Percentiles rank a stretch among this genome's conserved stretches.
Conservation (phyloP, 2,888 invertebrate species). For the Galerucella calmariensis region DNA sequence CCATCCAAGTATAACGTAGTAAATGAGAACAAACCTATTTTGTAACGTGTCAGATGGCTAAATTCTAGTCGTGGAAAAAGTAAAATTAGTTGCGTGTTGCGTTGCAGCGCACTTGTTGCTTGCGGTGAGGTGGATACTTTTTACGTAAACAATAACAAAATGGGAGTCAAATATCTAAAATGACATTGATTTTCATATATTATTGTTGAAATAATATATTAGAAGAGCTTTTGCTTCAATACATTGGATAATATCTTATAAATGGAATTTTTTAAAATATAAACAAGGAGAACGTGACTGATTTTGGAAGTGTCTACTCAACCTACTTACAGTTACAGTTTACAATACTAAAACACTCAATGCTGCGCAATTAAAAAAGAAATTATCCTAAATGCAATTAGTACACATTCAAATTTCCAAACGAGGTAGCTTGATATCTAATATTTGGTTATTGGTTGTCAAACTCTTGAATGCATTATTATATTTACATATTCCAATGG, state of each 20-base stretch:
- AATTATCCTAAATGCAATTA: no score
- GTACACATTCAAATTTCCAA: no score
- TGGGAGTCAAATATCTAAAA: not conserved
- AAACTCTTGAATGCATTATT: no score
- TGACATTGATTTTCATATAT: not conserved
- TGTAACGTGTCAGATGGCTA: conserved; percentile 13
- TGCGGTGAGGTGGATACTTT: conserved; percentile 9
- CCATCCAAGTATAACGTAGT: conserved; percentile 15
- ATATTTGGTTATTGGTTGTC: no score
- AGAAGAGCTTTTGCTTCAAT: not conserved
- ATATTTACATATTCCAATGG: no score
- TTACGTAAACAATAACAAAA: conserved; percentile 14
- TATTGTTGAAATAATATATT: not conserved
- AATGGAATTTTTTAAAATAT: conserved; percentile 15
- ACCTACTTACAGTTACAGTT: not conserved
- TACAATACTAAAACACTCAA: not conserved
- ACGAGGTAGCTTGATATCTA: no score
- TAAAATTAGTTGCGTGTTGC: conserved; percentile 22
- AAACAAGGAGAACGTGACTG: conserved; percentile 5
- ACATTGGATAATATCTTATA: not conserved
- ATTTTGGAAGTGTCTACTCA: conserved; percentile 3
- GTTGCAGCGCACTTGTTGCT: conserved; percentile 33
- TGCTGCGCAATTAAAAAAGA: not conserved
- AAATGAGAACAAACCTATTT: conserved; percentile 20
- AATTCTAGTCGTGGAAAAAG: conserved; percentile 17